Conservation (phyloP, 2,113 vertebrate genomes). For the Percina caprodes region DNA sequence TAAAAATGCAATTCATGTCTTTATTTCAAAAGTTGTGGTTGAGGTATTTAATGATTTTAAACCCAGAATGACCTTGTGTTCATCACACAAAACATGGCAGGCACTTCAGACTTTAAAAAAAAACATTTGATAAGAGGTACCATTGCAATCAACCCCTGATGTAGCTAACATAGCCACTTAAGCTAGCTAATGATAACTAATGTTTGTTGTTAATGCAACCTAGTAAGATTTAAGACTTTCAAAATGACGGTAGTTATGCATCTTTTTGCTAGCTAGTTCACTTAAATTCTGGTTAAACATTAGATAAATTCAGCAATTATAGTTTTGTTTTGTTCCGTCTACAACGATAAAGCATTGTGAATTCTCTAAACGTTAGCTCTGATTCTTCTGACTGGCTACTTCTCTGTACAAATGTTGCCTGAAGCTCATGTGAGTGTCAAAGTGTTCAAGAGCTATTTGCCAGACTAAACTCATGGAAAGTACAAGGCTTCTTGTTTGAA, state of each 20-base stretch:
- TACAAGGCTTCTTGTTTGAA: not conserved
- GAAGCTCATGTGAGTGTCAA: not conserved
- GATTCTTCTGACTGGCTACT: not conserved
- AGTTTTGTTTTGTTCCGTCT: not conserved
- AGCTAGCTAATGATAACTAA: not conserved
- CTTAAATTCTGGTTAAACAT: not conserved
- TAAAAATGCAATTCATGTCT: too few relatives aligned
- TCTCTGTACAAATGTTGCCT: not conserved
- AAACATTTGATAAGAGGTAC: too few relatives aligned
- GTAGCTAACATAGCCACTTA: not conserved
- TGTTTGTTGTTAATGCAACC: not conserved
- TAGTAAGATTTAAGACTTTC: too few relatives aligned
- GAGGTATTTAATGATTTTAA: too few relatives aligned
- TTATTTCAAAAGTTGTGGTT: too few relatives aligned
- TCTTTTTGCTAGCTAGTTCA: not conserved
- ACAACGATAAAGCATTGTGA: not conserved
- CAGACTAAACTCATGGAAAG: not conserved
- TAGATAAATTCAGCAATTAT: not conserved
- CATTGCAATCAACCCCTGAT: too few relatives aligned
- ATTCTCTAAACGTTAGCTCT: not conserved
- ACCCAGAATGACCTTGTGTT: too few relatives aligned
- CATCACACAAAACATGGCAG: too few relatives aligned
- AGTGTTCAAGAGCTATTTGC: not conserved
- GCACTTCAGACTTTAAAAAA: too few relatives aligned
- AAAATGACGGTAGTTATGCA: not conserved